Conservation (phyloP, 2,888 invertebrate genomes). For the Rosalia funebris region DNA sequence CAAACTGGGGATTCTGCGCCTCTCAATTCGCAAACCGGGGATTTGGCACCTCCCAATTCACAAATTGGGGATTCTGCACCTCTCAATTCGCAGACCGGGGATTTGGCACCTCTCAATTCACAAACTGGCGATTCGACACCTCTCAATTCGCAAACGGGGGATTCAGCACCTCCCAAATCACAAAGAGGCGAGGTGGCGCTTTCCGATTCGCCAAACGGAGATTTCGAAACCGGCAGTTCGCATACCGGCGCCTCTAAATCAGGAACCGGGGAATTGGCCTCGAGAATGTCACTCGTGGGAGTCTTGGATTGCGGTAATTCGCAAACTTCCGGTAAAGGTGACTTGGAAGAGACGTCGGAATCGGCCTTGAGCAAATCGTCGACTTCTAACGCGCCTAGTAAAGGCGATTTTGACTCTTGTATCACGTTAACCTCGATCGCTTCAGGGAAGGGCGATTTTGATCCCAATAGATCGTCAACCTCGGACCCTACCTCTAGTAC, state of each 20-base stretch:
- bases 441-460: slow-evolving; percentile 14
- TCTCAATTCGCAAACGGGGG: slow-evolving; percentile 29
- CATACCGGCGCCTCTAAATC: slow-evolving; percentile 7
- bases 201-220: slow-evolving; percentile 25
- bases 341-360: slow-evolving; percentile 5
- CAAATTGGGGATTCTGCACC: slow-evolving; percentile 6
- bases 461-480: background rate
- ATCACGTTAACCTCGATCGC: slow-evolving; percentile 1
- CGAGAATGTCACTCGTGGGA: background rate
- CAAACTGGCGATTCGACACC: slow-evolving; percentile 3
- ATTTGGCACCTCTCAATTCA: background rate
- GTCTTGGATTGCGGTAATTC: slow-evolving; percentile 10
- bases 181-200: slow-evolving; percentile 17
- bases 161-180: slow-evolving; percentile 18
- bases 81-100: background rate
- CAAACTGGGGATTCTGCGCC: slow-evolving; percentile 23
- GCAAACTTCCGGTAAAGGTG: slow-evolving; percentile 27
- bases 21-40: slow-evolving; percentile 19
- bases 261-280: slow-evolving; percentile 5
- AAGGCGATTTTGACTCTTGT: too few species aligned
- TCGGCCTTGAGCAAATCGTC: background rate
- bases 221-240: slow-evolving; percentile 22
- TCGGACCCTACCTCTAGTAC: background rate
- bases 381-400: background rate
- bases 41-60: slow-evolving; percentile 2